Base-by-base conservation (phyloP, 1,140 invertebrate species). In the Saccostrea cuccullata region DNA sequence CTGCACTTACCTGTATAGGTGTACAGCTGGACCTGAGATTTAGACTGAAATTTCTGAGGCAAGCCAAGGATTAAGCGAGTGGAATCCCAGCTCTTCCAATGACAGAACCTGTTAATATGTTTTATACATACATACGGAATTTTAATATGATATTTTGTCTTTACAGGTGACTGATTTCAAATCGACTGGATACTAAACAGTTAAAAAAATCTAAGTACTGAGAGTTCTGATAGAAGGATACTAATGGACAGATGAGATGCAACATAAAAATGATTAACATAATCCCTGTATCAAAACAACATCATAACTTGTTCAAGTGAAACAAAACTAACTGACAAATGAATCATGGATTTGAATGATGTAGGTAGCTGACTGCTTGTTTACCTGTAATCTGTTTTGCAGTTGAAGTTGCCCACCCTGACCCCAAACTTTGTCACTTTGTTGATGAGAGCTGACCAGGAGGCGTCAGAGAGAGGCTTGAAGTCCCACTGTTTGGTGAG, bases 341-440 rank as follows among this genome's bases (percentile, higher is more conserved):
- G 0, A 47, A 47, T 8, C 47, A 8, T 47, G 47, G 9, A 47
- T 47, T 47, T 47, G 47, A 47, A 47, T 47, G 47, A 8, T 8
- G 9, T 9, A 47, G 47, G 47, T 47, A 47, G 47, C 5, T 36
- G 30, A 6, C 47, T 47, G 9, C 9, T 47, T 47, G 47, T 0
- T 96, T 91, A 96, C 95, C 94, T 94, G 23, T 87, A 88, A 91
- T 96, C 95, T 15, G 94, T 87, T 23, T 91, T 91, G 90, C 96
- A 96, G 87, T 96, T 94, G 91, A 96, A 95, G 26, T 95, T 92
- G 77, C 96, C 96, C 36, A 95, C 95, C 36, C 95, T 89, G 26
- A 96, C 94, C 30, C 95, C 96, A 94, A 96, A 96, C 64, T 92
- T 94, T 17, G 93, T 92, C 26, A 96, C 91, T 87, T 95, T 95